Base-by-base conservation (phyloP, 2,888 invertebrate species). In the Eupithecia inturbata region DNA sequence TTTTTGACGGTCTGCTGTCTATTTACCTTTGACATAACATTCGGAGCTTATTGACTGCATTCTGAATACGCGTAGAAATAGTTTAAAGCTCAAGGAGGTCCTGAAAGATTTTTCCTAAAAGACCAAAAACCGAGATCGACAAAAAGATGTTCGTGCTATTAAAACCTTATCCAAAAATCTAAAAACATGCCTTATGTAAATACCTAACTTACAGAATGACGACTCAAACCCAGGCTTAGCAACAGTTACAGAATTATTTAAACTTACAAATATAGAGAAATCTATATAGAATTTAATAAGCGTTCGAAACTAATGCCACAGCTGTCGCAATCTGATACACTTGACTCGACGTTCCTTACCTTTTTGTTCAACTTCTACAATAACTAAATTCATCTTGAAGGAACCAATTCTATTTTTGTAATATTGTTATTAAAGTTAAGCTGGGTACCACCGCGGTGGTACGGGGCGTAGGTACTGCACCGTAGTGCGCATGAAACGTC, bases 261-360 rank as follows among this genome's bases (percentile, higher is more conserved):
- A 57, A 26, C 57, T 36, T 16, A 36, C 12, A 12, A 31, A 41
- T 57, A 41, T 63, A 26, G 39, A 66, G 68, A 68, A 66, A 66
- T 69, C 41, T 41, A 36, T 70, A 49, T 45, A 70, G n/a, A n/a
- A 67, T 66, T 69, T 62, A 73, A 67, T 70, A 70, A 70, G 66
- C 60, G 60, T 62, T 70, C 60, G 12, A 49, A 73, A 70, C 73
- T 33, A 73, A 67, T 73, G 26, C 69, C 26, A 60, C 73, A 73
- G 69, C 73, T 73, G 73, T 60, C 9, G 63, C 72, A 31, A 69
- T 69, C 28, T 60, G 70, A 67, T 45, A 70, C 60, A 73, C 73
- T 70, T 16, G 10, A 41, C 31, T 28, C 66, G 7, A 57, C 28
- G 57, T 60, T 60, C 60, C 36, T 28, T 67, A 53, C 33, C 31